Evolutionary conservation across 2,888 invertebrate genomes (phyloP).

Genomic region (Mesoligia furuncula): DNA sequence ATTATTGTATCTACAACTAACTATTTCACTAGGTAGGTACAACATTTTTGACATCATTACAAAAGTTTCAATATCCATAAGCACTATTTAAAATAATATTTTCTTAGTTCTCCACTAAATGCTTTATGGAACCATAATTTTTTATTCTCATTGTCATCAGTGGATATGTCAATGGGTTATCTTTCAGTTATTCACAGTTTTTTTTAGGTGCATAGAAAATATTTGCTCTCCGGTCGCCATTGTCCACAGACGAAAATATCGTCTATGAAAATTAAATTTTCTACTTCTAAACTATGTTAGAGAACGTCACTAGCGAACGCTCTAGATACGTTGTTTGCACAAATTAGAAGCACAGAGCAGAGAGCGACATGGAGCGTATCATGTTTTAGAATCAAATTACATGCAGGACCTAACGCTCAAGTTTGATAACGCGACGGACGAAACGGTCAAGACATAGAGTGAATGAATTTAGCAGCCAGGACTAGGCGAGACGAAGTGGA

Average conservation of each 20-base stretch:
- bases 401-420: conserved; percentile 15
- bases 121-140: not conserved
- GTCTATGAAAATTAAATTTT: conserved; percentile 6
- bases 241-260: not conserved
- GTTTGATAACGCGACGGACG: not conserved
- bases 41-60: not conserved
- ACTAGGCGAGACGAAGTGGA: not conserved
- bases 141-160: not conserved
- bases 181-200: too few species aligned
- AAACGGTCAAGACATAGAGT: conserved; percentile 5
- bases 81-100: not conserved
- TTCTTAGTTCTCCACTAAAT: not conserved
- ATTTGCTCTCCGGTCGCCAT: not conserved
- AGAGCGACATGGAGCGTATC: conserved; percentile 7
- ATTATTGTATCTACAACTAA: not conserved
- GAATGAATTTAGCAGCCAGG: conserved; percentile 10
- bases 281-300: conserved; percentile 19
- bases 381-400: conserved; percentile 42
- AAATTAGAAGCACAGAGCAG: conserved; percentile 31
- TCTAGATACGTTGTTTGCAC: conserved; percentile 16
- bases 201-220: not conserved
- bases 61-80: not conserved
- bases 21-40: not conserved
- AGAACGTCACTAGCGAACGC: not conserved
- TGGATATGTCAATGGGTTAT: not conserved